These are phyloP conservation scores for Mirounga angustirostris DNA, from an alignment of 2,113 vertebrate genomes.

Conservation along the genomic window DNA sequence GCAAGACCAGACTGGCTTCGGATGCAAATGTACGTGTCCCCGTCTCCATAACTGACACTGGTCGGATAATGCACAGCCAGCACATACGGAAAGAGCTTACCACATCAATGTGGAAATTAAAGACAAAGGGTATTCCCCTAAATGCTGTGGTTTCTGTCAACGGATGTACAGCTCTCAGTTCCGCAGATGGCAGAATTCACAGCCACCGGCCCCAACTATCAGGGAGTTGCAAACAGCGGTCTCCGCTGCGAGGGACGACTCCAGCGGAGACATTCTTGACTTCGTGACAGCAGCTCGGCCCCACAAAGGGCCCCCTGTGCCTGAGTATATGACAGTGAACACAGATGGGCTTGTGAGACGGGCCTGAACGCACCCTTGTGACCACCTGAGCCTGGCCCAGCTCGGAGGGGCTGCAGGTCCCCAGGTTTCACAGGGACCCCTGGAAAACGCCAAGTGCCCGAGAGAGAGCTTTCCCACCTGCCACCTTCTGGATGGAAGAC, in stretches of 20 bases:
- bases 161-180: neutral
- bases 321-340: conserved; percentile 81
- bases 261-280: conserved; percentile 69
- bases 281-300: conserved; percentile 53
- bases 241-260: conserved; percentile 30
- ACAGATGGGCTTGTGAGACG: conserved; percentile 83
- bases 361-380: conserved; percentile 81
- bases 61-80: neutral
- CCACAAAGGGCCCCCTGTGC: conserved; percentile 85
- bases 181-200: neutral
- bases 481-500: neutral
- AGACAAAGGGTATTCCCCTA: conserved; percentile 64
- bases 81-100: neutral
- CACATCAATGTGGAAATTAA: conserved; percentile 48
- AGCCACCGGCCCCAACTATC: neutral
- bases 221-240: neutral
- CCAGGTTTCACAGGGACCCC: neutral
- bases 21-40: neutral
- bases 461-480: neutral
- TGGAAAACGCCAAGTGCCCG: neutral
- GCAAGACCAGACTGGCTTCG: neutral
- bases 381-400: conserved; percentile 67
- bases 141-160: conserved; percentile 46
- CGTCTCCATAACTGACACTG: neutral
- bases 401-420: conserved; percentile 58